Base-by-base conservation (phyloP, 2,797 vertebrate genomes). In the Ctenochaetus hawaiiensis region DNA sequence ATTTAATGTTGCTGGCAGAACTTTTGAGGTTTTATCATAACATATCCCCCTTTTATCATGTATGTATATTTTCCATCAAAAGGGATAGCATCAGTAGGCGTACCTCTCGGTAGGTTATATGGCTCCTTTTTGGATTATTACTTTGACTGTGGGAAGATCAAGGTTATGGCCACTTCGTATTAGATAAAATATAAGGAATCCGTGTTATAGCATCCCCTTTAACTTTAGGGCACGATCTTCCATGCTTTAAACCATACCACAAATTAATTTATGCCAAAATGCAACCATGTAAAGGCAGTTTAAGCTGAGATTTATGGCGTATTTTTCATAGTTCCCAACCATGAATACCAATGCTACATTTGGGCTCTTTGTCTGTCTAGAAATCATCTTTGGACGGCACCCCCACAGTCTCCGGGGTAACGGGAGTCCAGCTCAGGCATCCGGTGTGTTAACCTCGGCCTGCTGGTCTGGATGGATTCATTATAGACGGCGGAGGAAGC, bases 401-500 rank as follows among this genome's bases (percentile, higher is more conserved):
- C 77, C 85, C 80, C 63, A 11, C 59, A 1, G 80, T 95, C 89
- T 91, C 94, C 94, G 77, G 37, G 93, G 90, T 76, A 87, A 95
- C 92, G 23, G 23, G 65, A 79, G 74, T 79, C 85, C 61, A 70
- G 57, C 65, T 62, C 67, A 86, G 90, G 91, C 90, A 95, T 93
- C 83, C 85, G 16, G 64, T 57, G 75, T 43, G 74, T 90, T 86
- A 84, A 89, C 74, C 11, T 41, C 8, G 39, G 39, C 39, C 58
- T 52, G 4, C 64, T 60, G 71, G 67, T 84, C 79, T 84, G 87
- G 84, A 69, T 60, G 54, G 60, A 85, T 86, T 63, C 8, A 60
- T 70, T 14, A 60, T 20, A 77, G 67, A 63, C 64, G 11, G 59
- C 1, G 47, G 67, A 78, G 67, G 84, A 70, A 63, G 59, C 75